phyloP scores from a whole-genome alignment of 1,140 invertebrate species.

The Ostrea edulis region DNA sequence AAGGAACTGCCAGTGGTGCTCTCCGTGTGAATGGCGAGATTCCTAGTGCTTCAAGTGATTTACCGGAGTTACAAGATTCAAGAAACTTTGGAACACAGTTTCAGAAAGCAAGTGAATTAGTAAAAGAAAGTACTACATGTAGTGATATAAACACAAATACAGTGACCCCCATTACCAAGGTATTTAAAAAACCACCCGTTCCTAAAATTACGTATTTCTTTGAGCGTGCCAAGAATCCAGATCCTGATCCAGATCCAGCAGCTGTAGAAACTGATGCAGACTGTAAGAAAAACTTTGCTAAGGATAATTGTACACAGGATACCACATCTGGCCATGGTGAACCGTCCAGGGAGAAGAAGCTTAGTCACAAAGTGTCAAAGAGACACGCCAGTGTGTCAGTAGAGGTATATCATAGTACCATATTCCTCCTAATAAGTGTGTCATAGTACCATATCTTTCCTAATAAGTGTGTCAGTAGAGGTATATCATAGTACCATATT shows the following conservation, averaged over 20 bases:
- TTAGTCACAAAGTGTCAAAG: neutral
- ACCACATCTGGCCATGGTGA: constrained; percentile 24
- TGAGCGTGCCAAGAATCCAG: constrained; percentile 44
- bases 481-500: no score
- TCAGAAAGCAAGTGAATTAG: constrained; percentile 47
- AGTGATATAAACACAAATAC: neutral
- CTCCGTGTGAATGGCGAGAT: neutral
- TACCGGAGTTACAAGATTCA: neutral
- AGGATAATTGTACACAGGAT: neutral
- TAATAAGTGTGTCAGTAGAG: no score
- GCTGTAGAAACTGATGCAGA: neutral
- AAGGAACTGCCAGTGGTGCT: neutral
- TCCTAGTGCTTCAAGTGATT: neutral
- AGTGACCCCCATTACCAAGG: neutral
- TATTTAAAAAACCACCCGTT: neutral
- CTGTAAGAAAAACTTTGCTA: neutral
- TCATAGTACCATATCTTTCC: no score
- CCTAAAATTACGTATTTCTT: constrained; percentile 63
- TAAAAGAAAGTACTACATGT: neutral
- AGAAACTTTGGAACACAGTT: constrained; percentile 35
- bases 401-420: no score
- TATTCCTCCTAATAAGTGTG: no score
- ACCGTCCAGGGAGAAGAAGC: neutral
- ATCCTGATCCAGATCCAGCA: no score
- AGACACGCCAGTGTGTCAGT: constrained; percentile 9